A percentile compares a stretch with the other conserved stretches of the same genome.
Conservation (phyloP, 2,888 invertebrate genomes). For the Hyalella azteca region DNA sequence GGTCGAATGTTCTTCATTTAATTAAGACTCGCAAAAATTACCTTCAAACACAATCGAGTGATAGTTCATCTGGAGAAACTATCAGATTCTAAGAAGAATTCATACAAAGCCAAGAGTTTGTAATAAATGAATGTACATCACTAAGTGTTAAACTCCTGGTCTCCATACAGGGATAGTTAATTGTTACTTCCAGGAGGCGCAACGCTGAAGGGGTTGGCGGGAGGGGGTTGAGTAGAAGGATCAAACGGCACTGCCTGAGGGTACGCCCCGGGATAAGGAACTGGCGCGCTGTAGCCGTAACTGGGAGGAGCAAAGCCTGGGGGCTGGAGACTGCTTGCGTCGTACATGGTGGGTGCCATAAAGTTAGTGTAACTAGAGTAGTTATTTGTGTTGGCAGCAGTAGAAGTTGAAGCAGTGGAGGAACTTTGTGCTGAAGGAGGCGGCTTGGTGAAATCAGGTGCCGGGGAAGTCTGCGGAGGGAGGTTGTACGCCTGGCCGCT, state of each 20-base stretch:
- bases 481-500: background rate
- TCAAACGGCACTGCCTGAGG: background rate
- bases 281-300: background rate
- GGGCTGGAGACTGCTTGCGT: background rate
- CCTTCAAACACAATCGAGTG: too few relatives aligned
- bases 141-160: too few relatives aligned
- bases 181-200: too few relatives aligned
- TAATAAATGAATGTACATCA: too few relatives aligned
- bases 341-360: background rate
- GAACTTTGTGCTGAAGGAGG: background rate
- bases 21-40: too few relatives aligned
- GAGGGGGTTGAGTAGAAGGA: background rate
- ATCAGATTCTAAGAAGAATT: too few relatives aligned
- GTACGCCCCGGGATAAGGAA: background rate
- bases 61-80: too few relatives aligned
- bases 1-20: too few relatives aligned
- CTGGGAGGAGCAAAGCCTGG: background rate
- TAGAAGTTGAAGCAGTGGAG: background rate
- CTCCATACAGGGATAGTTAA: too few relatives aligned
- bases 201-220: background rate
- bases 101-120: too few relatives aligned
- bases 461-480: background rate
- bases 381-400: background rate
- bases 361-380: background rate
- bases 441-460: constrained; percentile 2